Evolutionary conservation across 2,888 invertebrate species (phyloP).

Genomic region (Nymphalis c-album): DNA sequence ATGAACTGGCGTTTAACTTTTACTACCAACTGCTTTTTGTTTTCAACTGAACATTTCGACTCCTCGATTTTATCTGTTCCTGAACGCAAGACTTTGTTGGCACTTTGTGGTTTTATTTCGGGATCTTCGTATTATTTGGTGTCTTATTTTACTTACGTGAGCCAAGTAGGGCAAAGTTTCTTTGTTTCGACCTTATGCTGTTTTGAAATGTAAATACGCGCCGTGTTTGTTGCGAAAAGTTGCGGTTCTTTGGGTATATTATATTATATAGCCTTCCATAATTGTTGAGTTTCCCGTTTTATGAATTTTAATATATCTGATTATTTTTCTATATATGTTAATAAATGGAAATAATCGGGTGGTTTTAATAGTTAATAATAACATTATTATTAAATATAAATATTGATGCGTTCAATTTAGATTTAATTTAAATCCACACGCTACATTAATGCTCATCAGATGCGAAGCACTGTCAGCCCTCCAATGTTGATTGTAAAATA

Average conservation of each 20-base stretch:
- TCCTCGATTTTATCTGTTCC: conserved; percentile 30
- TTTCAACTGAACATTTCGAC: conserved; percentile 36
- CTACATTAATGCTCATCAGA: conserved; percentile 17
- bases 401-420: background rate
- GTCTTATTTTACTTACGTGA: conserved; percentile 36
- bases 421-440: background rate
- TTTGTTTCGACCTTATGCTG: conserved; percentile 37
- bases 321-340: background rate
- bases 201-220: conserved; percentile 38
- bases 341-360: no score
- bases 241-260: conserved; percentile 16
- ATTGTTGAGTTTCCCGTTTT: background rate
- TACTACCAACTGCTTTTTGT: conserved; percentile 32
- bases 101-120: conserved; percentile 37
- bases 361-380: no score
- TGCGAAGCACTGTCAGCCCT: conserved; percentile 33
- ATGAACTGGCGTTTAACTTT: conserved; percentile 35
- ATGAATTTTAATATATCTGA: conserved; percentile 12
- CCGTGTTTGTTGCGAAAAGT: conserved; percentile 24
- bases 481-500: conserved; percentile 30
- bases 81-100: conserved; percentile 32
- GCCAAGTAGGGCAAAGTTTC: conserved; percentile 36
- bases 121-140: conserved; percentile 37
- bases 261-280: conserved; percentile 4
- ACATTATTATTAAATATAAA: no score